phyloP scores from a whole-genome alignment of 2,797 vertebrate species.

The Anguilla anguilla region DNA sequence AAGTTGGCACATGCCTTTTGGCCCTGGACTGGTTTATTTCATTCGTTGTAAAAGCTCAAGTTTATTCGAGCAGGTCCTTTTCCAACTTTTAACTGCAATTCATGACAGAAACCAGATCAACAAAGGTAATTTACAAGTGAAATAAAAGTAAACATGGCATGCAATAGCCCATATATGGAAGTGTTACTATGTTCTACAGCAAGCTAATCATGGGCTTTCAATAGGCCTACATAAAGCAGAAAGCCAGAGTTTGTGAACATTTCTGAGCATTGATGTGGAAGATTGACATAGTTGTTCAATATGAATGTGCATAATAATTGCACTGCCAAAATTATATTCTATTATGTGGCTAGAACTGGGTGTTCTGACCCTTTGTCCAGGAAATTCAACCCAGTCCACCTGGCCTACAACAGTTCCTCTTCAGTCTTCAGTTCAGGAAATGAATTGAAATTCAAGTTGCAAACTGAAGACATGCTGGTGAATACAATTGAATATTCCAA shows the following conservation, averaged over 20 bases:
- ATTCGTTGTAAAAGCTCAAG: neutral
- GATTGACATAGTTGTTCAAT: neutral
- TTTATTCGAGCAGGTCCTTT: neutral
- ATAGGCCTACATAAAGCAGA: neutral
- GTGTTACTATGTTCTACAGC: neutral
- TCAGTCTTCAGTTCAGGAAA: neutral
- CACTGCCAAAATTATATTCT: neutral
- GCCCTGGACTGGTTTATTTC: neutral
- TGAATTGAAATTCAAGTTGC: neutral
- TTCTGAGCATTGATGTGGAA: neutral
- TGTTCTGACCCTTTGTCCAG: neutral
- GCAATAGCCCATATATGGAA: neutral
- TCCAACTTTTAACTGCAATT: constrained; percentile 8
- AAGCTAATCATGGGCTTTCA: neutral
- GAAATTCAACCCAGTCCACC: neutral
- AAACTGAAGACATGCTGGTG: neutral
- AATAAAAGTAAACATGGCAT: constrained; percentile 13
- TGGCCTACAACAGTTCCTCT: neutral
- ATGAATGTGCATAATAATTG: neutral
- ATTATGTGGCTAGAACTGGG: neutral
- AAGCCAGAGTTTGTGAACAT: neutral
- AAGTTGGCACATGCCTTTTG: neutral
- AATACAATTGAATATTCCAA: too few species aligned
- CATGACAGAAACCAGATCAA: neutral
- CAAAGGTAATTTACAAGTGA: constrained; percentile 1